Percentiles rank a stretch among this genome's conserved stretches.
These are phyloP conservation scores for Brotula barbata DNA, from an alignment of 2,797 vertebrate species.

Conservation along the genomic window DNA sequence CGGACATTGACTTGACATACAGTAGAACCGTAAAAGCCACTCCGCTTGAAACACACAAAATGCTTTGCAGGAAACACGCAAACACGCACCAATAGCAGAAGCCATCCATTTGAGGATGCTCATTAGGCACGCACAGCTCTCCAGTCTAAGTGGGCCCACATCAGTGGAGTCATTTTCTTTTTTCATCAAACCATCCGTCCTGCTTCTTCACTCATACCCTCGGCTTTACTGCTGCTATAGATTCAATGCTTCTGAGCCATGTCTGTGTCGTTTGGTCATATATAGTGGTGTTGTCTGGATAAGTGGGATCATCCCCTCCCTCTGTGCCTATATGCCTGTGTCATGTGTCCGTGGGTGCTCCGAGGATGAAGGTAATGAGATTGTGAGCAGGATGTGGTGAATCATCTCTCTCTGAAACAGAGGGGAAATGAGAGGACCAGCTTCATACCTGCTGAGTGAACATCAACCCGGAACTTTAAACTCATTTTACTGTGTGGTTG, in stretches of 20 bases:
- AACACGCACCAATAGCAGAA: slow-evolving; percentile 16
- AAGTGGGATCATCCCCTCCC: slow-evolving; percentile 46
- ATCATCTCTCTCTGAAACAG: slow-evolving; percentile 50
- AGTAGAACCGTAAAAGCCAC: slow-evolving; percentile 20
- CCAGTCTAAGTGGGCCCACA: slow-evolving; percentile 24
- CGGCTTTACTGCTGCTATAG: neutral
- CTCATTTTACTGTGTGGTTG: slow-evolving; percentile 1
- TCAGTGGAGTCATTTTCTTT: slow-evolving; percentile 6
- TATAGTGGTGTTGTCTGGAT: slow-evolving; percentile 46
- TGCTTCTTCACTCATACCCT: neutral
- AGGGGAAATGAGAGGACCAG: slow-evolving; percentile 15
- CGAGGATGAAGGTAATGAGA: slow-evolving; percentile 59
- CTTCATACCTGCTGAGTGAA: slow-evolving; percentile 39
- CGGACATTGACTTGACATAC: slow-evolving; percentile 47
- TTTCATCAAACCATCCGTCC: slow-evolving; percentile 7
- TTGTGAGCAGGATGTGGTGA: slow-evolving; percentile 65
- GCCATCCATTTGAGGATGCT: slow-evolving; percentile 24
- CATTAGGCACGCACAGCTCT: slow-evolving; percentile 16
- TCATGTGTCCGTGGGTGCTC: slow-evolving; percentile 46
- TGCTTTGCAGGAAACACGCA: slow-evolving; percentile 28
- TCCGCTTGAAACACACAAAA: slow-evolving; percentile 25
- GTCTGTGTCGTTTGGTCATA: slow-evolving; percentile 25
- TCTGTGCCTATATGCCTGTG: slow-evolving; percentile 29
- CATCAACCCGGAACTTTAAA: neutral
- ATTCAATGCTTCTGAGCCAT: slow-evolving; percentile 17